phyloP scores from a whole-genome alignment of 64 coral and sea anemone species.

The Catalaphyllia jardinei region DNA sequence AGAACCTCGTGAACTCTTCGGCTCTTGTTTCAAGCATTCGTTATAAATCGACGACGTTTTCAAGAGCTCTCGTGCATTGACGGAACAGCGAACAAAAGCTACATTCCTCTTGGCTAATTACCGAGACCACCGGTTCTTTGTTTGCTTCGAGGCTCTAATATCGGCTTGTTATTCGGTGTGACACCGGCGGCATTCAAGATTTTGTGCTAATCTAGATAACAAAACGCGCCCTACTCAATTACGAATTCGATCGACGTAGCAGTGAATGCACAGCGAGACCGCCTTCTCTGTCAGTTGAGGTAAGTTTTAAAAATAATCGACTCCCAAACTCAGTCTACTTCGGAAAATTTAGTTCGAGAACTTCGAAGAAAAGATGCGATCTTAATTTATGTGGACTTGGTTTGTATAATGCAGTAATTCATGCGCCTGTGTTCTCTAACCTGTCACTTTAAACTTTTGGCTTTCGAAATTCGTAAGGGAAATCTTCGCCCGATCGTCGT shows the following conservation, averaged over 20 bases:
- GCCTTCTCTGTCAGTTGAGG: not conserved
- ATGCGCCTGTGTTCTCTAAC: not conserved
- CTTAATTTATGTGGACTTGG: not conserved
- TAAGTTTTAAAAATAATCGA: not conserved
- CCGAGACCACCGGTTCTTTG: conserved; percentile 15
- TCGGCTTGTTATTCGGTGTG: conserved; percentile 16
- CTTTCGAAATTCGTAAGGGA: not conserved
- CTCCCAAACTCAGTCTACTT: not conserved
- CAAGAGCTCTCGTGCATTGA: not conserved
- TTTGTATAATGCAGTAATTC: not conserved
- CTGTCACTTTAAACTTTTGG: not conserved
- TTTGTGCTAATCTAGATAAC: conserved; percentile 30
- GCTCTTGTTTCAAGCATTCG: not conserved
- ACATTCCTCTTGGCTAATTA: conserved; percentile 20
- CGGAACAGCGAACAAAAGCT: conserved; percentile 1
- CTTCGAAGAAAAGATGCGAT: not conserved
- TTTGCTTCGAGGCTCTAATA: conserved; percentile 18
- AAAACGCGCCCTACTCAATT: conserved; percentile 13
- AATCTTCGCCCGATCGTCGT: no score
- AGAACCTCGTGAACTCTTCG: no score
- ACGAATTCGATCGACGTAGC: not conserved
- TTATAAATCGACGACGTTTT: not conserved
- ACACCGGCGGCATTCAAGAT: not conserved
- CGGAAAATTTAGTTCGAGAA: not conserved
- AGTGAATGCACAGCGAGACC: not conserved